phyloP scores from a whole-genome alignment of 2,888 invertebrate species.

The Polylopha cassiicola region DNA sequence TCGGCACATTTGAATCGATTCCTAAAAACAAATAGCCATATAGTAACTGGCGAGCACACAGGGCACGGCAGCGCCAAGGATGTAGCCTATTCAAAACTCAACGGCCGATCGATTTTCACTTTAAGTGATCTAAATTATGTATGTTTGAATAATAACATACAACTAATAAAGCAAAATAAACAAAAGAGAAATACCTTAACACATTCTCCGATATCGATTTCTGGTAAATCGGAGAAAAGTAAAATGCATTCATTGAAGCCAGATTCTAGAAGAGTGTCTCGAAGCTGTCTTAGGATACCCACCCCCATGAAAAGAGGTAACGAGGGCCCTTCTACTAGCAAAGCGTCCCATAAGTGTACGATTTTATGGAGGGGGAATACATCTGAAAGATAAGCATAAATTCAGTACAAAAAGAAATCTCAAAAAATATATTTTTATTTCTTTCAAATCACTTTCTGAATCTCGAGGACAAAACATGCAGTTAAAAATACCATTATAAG shows the following conservation, averaged over 20 bases:
- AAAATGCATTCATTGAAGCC: slow-evolving; percentile 99
- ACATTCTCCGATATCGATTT: slow-evolving; percentile 96
- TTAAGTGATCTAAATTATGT: no score
- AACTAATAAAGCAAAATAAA: not conserved
- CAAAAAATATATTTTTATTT: no score
- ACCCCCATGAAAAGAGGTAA: slow-evolving; percentile 97
- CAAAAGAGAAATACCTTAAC: slow-evolving; percentile 73
- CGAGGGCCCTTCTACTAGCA: slow-evolving; percentile 93
- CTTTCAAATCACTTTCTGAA: no score
- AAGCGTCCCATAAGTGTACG: slow-evolving; percentile 97
- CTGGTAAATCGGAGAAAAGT: slow-evolving; percentile 98
- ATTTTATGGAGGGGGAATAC: slow-evolving; percentile 99
- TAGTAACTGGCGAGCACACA: no score
- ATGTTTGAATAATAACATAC: no score
- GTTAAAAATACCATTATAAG: no score
- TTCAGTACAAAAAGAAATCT: no score
- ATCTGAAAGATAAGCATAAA: slow-evolving; percentile 80
- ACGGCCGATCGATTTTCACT: no score
- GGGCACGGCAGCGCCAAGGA: no score
- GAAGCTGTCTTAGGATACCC: slow-evolving; percentile 91
- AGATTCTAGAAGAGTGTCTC: slow-evolving; percentile 88
- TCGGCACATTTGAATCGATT: slow-evolving; percentile 90
- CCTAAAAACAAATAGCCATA: slow-evolving; percentile 47
- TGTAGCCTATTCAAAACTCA: no score
- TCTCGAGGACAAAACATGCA: no score